Conservation (phyloP, 2,888 invertebrate species). For the Nemoura dubitans region DNA sequence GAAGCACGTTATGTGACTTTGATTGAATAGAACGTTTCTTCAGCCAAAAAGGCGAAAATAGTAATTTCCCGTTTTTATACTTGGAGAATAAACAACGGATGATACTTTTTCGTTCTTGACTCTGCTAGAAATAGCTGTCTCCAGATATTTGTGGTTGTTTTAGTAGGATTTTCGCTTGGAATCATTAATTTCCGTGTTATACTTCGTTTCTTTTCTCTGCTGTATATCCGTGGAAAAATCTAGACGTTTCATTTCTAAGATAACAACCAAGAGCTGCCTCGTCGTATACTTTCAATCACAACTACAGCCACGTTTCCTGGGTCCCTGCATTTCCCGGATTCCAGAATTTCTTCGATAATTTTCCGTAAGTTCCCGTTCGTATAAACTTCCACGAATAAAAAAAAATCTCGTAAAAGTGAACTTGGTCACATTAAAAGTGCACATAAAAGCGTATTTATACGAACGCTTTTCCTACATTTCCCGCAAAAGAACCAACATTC, state of each 20-base stretch:
- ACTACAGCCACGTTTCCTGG: neutral
- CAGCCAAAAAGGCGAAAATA: neutral
- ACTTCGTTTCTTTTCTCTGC: neutral
- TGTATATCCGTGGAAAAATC: neutral
- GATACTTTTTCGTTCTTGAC: neutral
- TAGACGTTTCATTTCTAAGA: neutral
- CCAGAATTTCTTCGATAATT: neutral
- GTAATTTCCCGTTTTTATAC: slow-evolving; percentile 1
- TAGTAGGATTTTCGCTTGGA: neutral
- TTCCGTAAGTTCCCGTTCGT: neutral
- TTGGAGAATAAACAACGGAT: neutral
- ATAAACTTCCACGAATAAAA: neutral
- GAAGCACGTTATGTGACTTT: neutral
- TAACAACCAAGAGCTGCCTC: neutral
- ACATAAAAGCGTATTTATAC: neutral
- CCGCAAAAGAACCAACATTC: neutral
- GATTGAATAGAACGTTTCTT: neutral
- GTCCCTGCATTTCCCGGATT: neutral
- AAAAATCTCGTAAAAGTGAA: neutral
- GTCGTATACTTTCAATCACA: neutral
- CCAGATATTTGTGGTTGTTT: slow-evolving; percentile 7
- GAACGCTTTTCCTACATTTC: neutral
- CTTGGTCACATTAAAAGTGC: neutral
- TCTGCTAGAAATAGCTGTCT: neutral
- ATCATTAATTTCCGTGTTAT: neutral